Percentiles rank a stretch among this genome's conserved stretches.
These are phyloP conservation scores for Epiblema foenella DNA, from an alignment of 2,888 invertebrate genomes.

Conservation along the genomic window DNA sequence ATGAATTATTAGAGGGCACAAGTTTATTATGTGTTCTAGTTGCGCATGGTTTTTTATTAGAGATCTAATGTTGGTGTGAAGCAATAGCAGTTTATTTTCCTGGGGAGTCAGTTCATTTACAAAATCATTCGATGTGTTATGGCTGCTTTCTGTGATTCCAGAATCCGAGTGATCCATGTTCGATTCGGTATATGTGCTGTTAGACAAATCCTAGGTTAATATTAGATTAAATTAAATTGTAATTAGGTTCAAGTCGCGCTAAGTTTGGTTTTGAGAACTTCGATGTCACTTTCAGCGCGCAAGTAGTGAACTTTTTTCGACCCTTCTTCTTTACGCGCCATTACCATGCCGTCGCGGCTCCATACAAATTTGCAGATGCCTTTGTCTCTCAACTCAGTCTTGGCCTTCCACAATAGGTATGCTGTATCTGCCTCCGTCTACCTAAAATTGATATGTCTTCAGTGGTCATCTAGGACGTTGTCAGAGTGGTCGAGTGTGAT, in stretches of 20 bases:
- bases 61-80: neutral
- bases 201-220: no score
- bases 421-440: no score
- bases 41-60: neutral
- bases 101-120: neutral
- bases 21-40: neutral
- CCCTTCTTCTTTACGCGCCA: neutral
- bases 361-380: neutral
- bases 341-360: neutral
- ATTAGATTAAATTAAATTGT: no score
- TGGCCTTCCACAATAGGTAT: neutral
- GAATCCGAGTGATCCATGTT: no score
- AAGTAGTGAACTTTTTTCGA: neutral
- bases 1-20: neutral
- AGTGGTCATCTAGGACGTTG: no score
- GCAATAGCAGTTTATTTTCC: neutral
- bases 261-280: neutral
- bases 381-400: no score
- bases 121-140: neutral
- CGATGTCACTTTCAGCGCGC: neutral
- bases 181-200: no score
- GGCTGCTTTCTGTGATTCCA: neutral
- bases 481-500: no score
- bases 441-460: no score
- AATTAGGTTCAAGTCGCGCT: neutral